A percentile compares a stretch with the other conserved stretches of the same genome.
Evolutionary conservation across 1,140 invertebrate genomes (phyloP).

Genomic region (Diabrotica virgifera): DNA sequence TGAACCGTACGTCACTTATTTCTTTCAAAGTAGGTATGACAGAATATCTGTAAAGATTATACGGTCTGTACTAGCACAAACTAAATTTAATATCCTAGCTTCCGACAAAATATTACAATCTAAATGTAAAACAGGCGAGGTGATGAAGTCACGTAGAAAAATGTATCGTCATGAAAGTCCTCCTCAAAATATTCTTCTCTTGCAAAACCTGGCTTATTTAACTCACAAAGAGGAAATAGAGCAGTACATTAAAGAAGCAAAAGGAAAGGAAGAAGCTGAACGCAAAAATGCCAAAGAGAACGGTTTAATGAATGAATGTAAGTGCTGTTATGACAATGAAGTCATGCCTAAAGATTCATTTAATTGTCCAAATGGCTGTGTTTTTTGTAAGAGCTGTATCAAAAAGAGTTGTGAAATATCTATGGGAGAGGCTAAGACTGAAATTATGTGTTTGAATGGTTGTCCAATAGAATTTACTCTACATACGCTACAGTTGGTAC

Average conservation of each 20-base stretch:
- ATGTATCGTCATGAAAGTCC: slow-evolving; percentile 22
- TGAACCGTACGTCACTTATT: slow-evolving; percentile 15
- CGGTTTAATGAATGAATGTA: slow-evolving; percentile 48
- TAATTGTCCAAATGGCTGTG: slow-evolving; percentile 55
- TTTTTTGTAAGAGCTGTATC: slow-evolving; percentile 62
- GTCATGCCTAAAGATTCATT: slow-evolving; percentile 58
- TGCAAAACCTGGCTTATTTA: slow-evolving; percentile 56
- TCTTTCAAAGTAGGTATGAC: slow-evolving; percentile 19
- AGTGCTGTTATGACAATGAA: slow-evolving; percentile 62
- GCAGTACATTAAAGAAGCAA: slow-evolving; percentile 17
- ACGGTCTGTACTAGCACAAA: background rate
- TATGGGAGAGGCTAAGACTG: slow-evolving; percentile 55
- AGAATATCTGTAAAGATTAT: slow-evolving; percentile 15
- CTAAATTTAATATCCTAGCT: slow-evolving; percentile 35
- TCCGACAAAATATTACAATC: slow-evolving; percentile 43
- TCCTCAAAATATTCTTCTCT: slow-evolving; percentile 45
- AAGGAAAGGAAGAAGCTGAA: slow-evolving; percentile 37
- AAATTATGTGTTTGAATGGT: slow-evolving; percentile 50
- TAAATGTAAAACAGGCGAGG: slow-evolving; percentile 20
- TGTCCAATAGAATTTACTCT: slow-evolving; percentile 52
- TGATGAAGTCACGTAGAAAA: slow-evolving; percentile 37
- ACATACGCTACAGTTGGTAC: slow-evolving; percentile 48
- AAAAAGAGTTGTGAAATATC: slow-evolving; percentile 50
- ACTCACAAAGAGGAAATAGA: slow-evolving; percentile 50
- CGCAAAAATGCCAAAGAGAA: slow-evolving; percentile 40